A percentile compares a stretch with the other conserved stretches of the same genome.
phyloP scores from a whole-genome alignment of 2,113 vertebrate species.

The Myiopsitta monachus region DNA sequence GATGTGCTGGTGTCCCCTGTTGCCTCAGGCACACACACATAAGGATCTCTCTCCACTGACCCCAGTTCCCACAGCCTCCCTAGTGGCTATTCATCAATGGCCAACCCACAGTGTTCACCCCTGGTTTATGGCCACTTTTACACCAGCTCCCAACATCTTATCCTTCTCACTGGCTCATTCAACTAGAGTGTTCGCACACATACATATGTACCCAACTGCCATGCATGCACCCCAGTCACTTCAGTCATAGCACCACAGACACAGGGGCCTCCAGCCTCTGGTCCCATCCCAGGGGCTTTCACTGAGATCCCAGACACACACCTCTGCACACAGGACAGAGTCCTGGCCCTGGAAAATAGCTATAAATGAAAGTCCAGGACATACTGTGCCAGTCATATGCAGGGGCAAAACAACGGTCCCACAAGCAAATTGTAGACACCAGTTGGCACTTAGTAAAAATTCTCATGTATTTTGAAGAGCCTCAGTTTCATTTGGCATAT shows the following conservation, averaged over 20 bases:
- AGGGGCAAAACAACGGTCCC: fast-evolving
- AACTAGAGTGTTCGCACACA: neutral
- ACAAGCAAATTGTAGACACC: neutral
- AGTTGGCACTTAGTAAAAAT: neutral
- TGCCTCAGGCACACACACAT: neutral
- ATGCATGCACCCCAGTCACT: fast-evolving
- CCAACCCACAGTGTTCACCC: neutral
- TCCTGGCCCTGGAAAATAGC: neutral
- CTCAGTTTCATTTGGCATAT: neutral
- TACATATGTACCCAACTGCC: fast-evolving
- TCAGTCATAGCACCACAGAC: neutral
- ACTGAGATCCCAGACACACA: neutral
- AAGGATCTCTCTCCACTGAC: fast-evolving
- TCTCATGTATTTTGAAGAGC: neutral
- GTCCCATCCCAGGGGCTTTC: neutral
- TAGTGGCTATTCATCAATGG: neutral
- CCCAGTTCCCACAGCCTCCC: neutral
- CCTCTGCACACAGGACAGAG: neutral
- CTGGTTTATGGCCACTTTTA: neutral
- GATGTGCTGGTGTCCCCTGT: neutral
- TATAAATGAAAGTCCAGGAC: neutral
- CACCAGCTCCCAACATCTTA: neutral
- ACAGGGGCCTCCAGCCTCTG: fast-evolving
- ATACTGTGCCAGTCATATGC: neutral
- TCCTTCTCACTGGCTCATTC: neutral